Conservation (phyloP, 2,113 vertebrate genomes). For the Gallinago jamesoni region DNA sequence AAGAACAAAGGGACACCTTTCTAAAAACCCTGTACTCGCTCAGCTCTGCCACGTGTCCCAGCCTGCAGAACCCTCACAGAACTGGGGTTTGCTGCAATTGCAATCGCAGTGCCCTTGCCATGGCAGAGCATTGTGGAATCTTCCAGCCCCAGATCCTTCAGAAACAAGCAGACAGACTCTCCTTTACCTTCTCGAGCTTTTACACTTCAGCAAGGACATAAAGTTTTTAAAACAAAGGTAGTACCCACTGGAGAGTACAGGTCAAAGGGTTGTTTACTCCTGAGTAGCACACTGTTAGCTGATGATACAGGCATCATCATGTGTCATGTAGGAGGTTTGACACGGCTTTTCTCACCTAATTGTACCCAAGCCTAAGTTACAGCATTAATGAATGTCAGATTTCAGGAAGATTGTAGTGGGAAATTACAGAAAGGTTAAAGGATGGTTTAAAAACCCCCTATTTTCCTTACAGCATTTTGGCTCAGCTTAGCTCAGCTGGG, state of each 20-base stretch:
- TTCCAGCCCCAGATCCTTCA: not conserved
- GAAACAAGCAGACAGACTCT: not conserved
- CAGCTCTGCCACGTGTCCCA: not conserved
- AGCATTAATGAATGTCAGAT: not conserved
- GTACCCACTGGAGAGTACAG: not conserved
- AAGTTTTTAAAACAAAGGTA: not conserved
- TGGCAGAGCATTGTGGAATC: not conserved
- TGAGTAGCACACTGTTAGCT: accelerated
- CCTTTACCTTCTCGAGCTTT: not conserved
- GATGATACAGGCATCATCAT: not conserved
- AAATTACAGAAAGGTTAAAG: not conserved
- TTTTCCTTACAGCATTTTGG: not conserved
- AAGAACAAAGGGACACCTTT: not conserved
- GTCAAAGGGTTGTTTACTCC: not conserved
- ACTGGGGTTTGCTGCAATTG: not conserved
- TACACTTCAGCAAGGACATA: not conserved
- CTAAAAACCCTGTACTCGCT: not conserved
- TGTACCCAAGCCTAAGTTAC: not conserved
- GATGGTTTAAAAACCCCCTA: not conserved
- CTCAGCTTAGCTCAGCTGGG: not conserved
- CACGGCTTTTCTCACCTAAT: not conserved
- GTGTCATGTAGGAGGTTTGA: not conserved
- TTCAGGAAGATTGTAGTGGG: not conserved
- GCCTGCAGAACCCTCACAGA: not conserved
- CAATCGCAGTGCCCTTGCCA: not conserved